Evolutionary conservation across 1,140 invertebrate species (phyloP).

Genomic region (Bathynomus jamesi): DNA sequence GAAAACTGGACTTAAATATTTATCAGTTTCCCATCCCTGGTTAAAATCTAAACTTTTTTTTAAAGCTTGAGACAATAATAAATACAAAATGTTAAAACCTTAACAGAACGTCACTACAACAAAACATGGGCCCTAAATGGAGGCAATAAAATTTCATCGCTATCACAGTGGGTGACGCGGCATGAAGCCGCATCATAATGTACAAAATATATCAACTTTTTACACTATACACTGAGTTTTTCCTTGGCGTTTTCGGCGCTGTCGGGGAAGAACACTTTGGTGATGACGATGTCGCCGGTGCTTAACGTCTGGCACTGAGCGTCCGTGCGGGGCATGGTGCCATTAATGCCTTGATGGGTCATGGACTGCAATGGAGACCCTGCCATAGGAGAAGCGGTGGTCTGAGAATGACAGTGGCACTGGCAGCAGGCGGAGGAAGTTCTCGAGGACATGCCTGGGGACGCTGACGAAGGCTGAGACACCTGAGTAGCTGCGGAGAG

Average conservation of each 20-base stretch:
- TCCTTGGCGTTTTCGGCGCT: constrained; percentile 32
- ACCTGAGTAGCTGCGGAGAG: constrained; percentile 61
- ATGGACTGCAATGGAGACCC: constrained; percentile 13
- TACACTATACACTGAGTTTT: neutral
- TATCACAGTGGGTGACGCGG: neutral
- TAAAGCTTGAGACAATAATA: neutral
- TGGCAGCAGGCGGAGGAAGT: constrained; percentile 35
- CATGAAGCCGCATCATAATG: neutral
- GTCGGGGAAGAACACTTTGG: constrained; percentile 57
- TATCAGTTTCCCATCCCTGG: neutral
- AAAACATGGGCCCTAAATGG: neutral
- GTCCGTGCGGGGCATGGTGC: constrained; percentile 40
- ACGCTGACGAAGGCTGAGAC: constrained; percentile 22
- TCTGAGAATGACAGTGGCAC: constrained; percentile 37
- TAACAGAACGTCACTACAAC: neutral
- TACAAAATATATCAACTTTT: no score
- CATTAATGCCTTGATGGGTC: constrained; percentile 12
- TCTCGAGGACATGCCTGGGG: neutral
- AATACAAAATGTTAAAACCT: no score
- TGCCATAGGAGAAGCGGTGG: constrained; percentile 10
- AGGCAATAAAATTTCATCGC: neutral
- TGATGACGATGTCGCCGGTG: constrained; percentile 88
- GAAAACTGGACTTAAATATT: no score
- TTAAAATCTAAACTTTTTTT: no score
- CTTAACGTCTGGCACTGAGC: constrained; percentile 72